Base-by-base conservation (phyloP, 2,888 invertebrate genomes). In the Crepidodera aurea region DNA sequence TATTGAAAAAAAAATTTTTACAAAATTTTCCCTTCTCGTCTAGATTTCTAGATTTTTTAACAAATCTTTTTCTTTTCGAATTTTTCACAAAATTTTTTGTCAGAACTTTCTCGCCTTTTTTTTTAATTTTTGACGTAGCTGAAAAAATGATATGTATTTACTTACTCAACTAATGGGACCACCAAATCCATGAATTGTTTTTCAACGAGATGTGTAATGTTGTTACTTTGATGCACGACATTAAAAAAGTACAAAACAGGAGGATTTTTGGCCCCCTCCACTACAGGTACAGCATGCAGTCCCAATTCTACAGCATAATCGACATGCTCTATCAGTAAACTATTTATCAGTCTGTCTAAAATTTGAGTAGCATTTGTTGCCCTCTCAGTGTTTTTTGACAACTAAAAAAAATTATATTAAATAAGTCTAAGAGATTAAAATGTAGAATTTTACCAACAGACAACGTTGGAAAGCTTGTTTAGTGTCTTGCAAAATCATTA, bases 231-330 rank as follows among this genome's bases (percentile, higher is more conserved):
- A 70, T 94, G 92, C 7, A 96, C 94, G 5, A 93, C 90, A 77
- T 93, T 92, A 78, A 98, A 97, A 83, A 98, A 98, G 79, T 95
- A 91, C 64, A 97, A 89, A 66, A 92, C 93, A 15, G 93, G 93
- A 1, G 89, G 88, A 0, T 85, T 86, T 81, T 94, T 94, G 69
- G 76, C 71, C 3, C 91, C 92, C 79, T 99, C 98, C 0, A 91
- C 91, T 25, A 94, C 89, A 0, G 95, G 95, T 65, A 95, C 91
- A 16, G 91, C 90, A 78, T 94, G 94, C 46, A 98, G 82, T 0
- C 96, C 98, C 42, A 98, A 81, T 78, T 98, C 98, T 2, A 99
- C 82, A 0, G 98, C 98, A 80, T 99, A 99, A 79, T 97, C 96
- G 0, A 98, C 92, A 78, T 98, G 98, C 72, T 99, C 97, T 1